Evolutionary conservation across 2,113 vertebrate species (phyloP).

Genomic region (Nothoprocta pentlandii): DNA sequence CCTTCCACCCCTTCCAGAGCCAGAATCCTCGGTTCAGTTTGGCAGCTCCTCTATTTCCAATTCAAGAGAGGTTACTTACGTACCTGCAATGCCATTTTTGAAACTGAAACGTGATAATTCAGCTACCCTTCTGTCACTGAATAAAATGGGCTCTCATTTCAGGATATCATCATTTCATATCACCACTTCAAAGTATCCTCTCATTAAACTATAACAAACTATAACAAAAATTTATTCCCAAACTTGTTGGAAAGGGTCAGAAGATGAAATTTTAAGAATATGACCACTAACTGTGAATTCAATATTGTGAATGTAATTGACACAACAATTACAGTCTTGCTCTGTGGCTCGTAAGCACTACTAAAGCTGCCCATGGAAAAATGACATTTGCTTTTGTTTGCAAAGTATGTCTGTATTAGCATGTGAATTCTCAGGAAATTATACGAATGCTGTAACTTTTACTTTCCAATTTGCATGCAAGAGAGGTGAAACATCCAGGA

Average conservation of each 20-base stretch:
- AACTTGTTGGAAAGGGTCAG: background rate
- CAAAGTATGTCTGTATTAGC: background rate
- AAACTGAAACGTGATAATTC: background rate
- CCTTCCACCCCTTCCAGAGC: background rate
- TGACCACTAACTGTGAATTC: background rate
- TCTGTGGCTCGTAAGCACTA: background rate
- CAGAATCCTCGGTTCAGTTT: background rate
- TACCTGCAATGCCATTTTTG: background rate
- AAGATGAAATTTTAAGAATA: background rate
- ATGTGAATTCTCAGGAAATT: background rate
- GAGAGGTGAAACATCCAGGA: background rate
- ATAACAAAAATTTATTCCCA: background rate
- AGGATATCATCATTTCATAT: background rate
- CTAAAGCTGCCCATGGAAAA: background rate
- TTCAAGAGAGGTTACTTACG: background rate
- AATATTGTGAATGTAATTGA: background rate
- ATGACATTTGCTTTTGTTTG: background rate
- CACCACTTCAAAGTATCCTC: background rate
- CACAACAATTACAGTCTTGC: background rate
- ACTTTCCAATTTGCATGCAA: background rate
- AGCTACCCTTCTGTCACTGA: background rate
- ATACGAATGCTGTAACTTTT: background rate
- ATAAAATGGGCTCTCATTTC: background rate
- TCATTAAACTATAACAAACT: background rate
- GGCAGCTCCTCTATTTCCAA: background rate